phyloP scores from a whole-genome alignment of 2,888 invertebrate species.

The Nomada goodeniana region DNA sequence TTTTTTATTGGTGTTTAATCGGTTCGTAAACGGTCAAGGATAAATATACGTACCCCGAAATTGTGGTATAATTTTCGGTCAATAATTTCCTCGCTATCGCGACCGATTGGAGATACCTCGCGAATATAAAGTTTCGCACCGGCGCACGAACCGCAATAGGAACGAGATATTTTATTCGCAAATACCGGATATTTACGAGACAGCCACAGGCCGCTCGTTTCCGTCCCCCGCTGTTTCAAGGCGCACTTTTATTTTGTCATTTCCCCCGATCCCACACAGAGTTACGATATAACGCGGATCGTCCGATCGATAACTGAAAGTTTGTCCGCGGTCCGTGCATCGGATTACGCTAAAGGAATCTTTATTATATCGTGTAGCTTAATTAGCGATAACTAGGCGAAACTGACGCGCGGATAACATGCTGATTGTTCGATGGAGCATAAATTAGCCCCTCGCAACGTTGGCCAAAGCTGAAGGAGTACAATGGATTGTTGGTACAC shows the following conservation, averaged over 20 bases:
- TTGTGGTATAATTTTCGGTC: constrained; percentile 32
- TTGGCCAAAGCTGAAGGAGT: neutral
- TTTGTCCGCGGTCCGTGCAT: neutral
- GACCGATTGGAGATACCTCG: no score
- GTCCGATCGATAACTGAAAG: neutral
- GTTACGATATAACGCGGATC: constrained; percentile 23
- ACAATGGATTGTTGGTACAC: neutral
- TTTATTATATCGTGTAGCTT: neutral
- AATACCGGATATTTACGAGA: constrained; percentile 40
- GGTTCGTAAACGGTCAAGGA: neutral
- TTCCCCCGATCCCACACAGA: neutral
- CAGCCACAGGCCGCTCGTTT: neutral
- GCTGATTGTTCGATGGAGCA: neutral
- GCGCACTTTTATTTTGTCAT: neutral
- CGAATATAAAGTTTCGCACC: constrained; percentile 22
- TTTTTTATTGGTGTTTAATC: constrained; percentile 25
- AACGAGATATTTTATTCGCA: constrained; percentile 31
- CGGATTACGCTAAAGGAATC: neutral
- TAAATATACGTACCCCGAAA: constrained; percentile 32
- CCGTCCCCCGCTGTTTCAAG: neutral
- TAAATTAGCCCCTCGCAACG: neutral
- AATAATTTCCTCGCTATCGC: constrained; percentile 41
- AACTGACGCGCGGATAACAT: neutral
- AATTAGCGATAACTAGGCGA: constrained; percentile 3
- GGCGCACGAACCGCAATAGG: neutral